Base-by-base conservation (phyloP, 2,888 invertebrate genomes). In the Agrypnus murinus region DNA sequence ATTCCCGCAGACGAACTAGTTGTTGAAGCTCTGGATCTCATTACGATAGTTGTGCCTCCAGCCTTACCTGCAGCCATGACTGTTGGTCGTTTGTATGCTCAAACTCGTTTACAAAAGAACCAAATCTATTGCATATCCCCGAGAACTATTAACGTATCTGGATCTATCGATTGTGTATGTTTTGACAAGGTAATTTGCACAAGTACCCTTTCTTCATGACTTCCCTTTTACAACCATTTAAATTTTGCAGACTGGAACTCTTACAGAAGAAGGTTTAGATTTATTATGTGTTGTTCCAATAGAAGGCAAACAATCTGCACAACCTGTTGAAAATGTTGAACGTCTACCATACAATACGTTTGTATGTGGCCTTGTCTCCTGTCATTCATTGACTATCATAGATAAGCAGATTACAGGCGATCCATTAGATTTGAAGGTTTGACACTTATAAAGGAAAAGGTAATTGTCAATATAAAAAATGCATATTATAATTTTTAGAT, bases 61-160 rank as follows among this genome's bases (percentile, higher is more conserved):
- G 97, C 98, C 0, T 86, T 98, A 48, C 98, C 97, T 0, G 97
- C 97, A 43, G 98, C 98, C 69, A 97, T 98, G 97, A 97, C 97
- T 0, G 96, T 97, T 1, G 98, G 98, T 0, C 91, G 95, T 1
- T 89, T 96, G 79, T 96, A 97, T 84, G 98, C 98, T 0, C 97
- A 97, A 82, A 89, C 90, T 63, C 88, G 98, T 7, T 88, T 98
- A 53, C 90, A 93, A 83, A 89, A 89, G 40, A 92, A 92, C 50
- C 87, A 92, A 55, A 93, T 98, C 65, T 95, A 93, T 81, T 98
- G 98, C 82, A 96, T 98, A 75, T 96, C 96, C 79, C 97, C 98
- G 0, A 88, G 97, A 8, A 92, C 95, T 0, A 97, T 98, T 75
- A 98, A 97, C 82, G 95, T 98, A 15, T 94, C 96, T 72, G 98